Evolutionary conservation across 2,113 vertebrate species (phyloP).

Genomic region (Saimiri boliviensis): DNA sequence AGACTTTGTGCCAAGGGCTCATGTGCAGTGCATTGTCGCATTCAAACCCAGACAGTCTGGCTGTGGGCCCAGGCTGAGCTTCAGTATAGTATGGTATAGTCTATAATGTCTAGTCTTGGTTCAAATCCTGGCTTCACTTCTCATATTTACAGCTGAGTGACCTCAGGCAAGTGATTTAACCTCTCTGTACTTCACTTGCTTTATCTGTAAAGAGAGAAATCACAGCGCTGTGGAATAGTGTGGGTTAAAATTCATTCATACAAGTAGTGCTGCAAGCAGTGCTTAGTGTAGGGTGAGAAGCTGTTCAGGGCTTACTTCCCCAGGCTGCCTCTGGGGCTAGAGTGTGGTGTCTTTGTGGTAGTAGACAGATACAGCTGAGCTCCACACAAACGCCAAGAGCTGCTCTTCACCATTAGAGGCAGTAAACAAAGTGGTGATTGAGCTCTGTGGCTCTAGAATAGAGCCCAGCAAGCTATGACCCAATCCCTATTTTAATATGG

Average conservation of each 20-base stretch:
- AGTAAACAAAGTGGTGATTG: not conserved
- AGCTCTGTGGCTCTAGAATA: not conserved
- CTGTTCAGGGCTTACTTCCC: not conserved
- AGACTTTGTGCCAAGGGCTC: conserved; percentile 71
- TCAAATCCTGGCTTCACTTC: conserved; percentile 12
- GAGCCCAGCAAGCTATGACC: not conserved
- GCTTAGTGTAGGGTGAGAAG: not conserved
- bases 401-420: not conserved
- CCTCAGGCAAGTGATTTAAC: not conserved
- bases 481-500: not conserved
- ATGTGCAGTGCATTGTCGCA: conserved; percentile 51
- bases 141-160: not conserved
- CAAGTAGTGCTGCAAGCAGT: not conserved
- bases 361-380: not conserved
- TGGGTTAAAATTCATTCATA: not conserved
- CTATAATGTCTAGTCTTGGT: conserved; percentile 21
- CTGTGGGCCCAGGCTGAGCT: conserved; percentile 57
- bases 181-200: not conserved
- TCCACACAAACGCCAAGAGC: not conserved
- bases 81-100: not conserved
- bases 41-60: conserved; percentile 74
- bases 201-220: not conserved
- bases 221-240: not conserved
- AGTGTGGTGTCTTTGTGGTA: not conserved
- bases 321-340: not conserved